Evolutionary conservation across 1,140 invertebrate species (phyloP).

Genomic region (Danaus melanippus): DNA sequence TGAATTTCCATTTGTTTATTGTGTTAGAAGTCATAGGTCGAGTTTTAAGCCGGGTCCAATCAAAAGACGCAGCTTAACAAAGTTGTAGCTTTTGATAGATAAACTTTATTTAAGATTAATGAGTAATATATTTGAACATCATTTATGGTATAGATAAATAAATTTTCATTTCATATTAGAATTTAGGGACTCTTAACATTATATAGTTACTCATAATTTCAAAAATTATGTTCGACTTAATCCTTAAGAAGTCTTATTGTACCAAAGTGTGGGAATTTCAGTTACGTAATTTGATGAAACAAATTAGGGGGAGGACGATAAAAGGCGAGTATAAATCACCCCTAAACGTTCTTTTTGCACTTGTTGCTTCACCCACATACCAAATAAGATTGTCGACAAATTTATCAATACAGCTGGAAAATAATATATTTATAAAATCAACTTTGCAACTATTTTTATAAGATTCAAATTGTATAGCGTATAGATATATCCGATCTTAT

Average conservation of each 20-base stretch:
- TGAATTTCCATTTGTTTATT: too few species aligned
- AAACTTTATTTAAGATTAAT: too few species aligned
- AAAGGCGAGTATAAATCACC: conserved; percentile 63
- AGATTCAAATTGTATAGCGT: conserved; percentile 10
- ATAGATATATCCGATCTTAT: conserved; percentile 1
- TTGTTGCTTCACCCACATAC: conserved; percentile 53
- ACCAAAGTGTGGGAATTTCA: conserved; percentile 60
- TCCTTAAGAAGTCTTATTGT: conserved; percentile 25
- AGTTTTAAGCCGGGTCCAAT: too few species aligned
- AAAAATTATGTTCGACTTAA: too few species aligned
- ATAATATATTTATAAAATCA: conserved; percentile 1
- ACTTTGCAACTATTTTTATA: conserved; percentile 15
- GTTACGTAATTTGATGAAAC: conserved; percentile 49
- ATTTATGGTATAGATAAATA: too few species aligned
- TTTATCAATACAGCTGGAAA: conserved; percentile 7
- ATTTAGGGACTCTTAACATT: too few species aligned
- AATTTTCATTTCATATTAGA: too few species aligned
- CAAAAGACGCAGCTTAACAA: too few species aligned
- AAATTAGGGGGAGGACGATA: conserved; percentile 59
- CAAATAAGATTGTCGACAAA: conserved; percentile 27
- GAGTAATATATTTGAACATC: too few species aligned
- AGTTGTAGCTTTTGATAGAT: too few species aligned
- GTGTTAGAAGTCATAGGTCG: too few species aligned
- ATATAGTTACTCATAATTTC: too few species aligned
- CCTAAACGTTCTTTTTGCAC: conserved; percentile 57